Evolutionary conservation across 37 sponge, comb jelly and placozoan species (phyloP).

Genomic region (Petrosia ficiformis): DNA sequence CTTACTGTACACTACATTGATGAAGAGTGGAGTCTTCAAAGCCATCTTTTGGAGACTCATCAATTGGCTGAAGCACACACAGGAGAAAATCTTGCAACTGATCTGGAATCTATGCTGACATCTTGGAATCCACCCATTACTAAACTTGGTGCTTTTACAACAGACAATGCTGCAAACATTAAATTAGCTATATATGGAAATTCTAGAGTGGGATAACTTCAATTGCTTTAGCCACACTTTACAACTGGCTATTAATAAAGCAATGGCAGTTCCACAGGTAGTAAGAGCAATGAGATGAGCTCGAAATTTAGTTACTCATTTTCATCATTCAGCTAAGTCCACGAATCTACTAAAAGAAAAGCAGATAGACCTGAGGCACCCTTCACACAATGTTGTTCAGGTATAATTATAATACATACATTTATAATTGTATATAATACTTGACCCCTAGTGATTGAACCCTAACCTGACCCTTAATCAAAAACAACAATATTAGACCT

Average conservation of each 20-base stretch:
- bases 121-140: not conserved
- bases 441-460: constrained; percentile 11
- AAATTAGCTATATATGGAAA: too few species aligned
- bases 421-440: not conserved
- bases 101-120: not conserved
- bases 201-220: too few species aligned
- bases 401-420: too few species aligned
- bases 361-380: not conserved
- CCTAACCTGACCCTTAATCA: constrained; percentile 17
- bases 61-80: not conserved
- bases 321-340: not conserved
- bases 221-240: constrained; percentile 14
- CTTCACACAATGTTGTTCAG: not conserved
- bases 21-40: not conserved
- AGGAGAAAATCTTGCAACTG: not conserved
- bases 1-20: constrained; percentile 2
- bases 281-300: constrained; percentile 2
- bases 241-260: too few species aligned
- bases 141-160: not conserved
- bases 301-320: constrained; percentile 18
- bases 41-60: not conserved
- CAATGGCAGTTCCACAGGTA: constrained; percentile 6
- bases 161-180: too few species aligned
- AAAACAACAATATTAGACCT: constrained; percentile 7
- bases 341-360: not conserved